A percentile compares a stretch with the other conserved stretches of the same genome.
Conservation (phyloP, 2,113 vertebrate genomes). For the Sminthopsis crassicaudata region DNA sequence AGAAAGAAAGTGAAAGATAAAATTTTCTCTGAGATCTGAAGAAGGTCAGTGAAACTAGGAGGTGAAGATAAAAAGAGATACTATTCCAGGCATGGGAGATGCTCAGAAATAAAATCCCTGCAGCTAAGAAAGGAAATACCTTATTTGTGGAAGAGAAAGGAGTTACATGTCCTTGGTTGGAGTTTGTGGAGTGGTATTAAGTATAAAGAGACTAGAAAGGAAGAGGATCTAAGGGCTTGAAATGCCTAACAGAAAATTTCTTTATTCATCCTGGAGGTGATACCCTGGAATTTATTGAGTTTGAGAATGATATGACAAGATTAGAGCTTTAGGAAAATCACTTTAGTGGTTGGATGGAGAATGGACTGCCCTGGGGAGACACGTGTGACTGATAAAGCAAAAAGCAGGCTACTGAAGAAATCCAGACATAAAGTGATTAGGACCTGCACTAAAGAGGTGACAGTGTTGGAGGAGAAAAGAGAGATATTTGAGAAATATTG, state of each 20-base stretch:
- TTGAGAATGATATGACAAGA: background rate
- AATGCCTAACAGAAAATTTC: background rate
- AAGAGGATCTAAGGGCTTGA: background rate
- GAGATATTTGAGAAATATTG: background rate
- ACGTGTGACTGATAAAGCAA: background rate
- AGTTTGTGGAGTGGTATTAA: background rate
- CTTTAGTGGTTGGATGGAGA: background rate
- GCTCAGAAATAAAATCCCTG: background rate
- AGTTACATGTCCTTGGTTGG: background rate
- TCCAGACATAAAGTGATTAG: background rate
- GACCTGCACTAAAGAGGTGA: background rate
- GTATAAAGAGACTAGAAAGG: background rate
- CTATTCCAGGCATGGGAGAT: background rate
- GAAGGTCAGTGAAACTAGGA: background rate
- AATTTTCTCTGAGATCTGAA: background rate
- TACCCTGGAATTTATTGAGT: background rate
- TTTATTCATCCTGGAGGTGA: background rate
- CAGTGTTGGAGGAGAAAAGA: background rate
- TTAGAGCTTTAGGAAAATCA: background rate
- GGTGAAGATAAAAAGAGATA: background rate
- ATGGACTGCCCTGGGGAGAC: background rate
- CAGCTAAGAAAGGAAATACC: background rate
- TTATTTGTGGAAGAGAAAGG: background rate
- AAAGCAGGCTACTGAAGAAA: background rate
- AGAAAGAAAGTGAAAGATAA: background rate